Conservation (phyloP, 64 coral and sea anemone species). For the Anthopleura sola region DNA sequence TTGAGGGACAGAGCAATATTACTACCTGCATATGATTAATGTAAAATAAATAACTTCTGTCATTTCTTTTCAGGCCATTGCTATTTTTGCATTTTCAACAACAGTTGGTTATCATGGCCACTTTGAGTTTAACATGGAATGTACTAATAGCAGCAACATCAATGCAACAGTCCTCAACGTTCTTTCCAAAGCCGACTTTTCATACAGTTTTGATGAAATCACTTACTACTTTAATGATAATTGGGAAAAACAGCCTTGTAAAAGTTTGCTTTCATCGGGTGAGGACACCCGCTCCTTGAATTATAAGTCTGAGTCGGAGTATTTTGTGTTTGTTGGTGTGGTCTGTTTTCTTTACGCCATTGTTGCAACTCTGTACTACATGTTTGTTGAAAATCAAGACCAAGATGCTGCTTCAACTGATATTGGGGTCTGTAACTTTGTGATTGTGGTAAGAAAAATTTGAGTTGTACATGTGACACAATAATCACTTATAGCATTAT, state of each 20-base stretch:
- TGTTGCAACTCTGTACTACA: conserved; percentile 65
- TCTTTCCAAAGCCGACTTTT: conserved; percentile 1
- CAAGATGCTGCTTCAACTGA: conserved; percentile 79
- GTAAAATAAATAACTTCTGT: too few relatives aligned
- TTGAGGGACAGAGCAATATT: too few relatives aligned
- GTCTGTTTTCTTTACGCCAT: conserved; percentile 73
- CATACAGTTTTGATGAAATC: conserved; percentile 43
- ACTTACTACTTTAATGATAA: not conserved
- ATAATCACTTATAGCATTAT: too few relatives aligned
- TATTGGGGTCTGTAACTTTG: conserved; percentile 66
- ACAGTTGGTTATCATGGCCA: conserved; percentile 74
- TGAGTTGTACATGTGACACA: too few relatives aligned
- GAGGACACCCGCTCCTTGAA: not conserved
- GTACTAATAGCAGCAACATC: too few relatives aligned
- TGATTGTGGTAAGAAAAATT: conserved; percentile 66
- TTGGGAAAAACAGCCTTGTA: too few relatives aligned
- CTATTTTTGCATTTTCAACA: conserved; percentile 97
- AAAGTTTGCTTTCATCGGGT: not conserved
- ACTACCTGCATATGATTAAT: too few relatives aligned
- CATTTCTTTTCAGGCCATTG: conserved; percentile 63
- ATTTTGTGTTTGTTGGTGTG: conserved; percentile 91
- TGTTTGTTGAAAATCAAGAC: conserved; percentile 68
- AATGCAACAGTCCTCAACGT: not conserved
- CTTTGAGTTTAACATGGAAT: not conserved
- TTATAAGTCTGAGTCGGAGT: conserved; percentile 75